Percentiles rank a stretch among this genome's conserved stretches.
phyloP scores from a whole-genome alignment of 2,888 invertebrate genomes.

The Thera britannica region DNA sequence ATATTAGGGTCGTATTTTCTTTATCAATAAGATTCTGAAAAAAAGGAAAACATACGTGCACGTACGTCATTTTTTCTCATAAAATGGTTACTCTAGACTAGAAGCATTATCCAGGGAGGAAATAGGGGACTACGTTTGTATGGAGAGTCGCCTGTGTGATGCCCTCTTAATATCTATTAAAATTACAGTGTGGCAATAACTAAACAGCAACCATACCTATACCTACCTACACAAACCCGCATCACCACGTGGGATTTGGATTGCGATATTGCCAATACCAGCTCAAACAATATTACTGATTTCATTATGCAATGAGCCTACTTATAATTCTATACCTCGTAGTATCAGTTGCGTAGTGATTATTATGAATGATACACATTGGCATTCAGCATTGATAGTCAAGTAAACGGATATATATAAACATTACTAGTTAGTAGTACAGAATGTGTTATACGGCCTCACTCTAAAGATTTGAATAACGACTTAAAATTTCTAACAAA shows the following conservation, averaged over 20 bases:
- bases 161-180: not conserved
- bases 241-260: conserved; percentile 29
- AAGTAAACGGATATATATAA: not conserved
- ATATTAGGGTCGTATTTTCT: no score
- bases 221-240: not conserved
- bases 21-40: no score
- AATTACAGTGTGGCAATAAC: not conserved
- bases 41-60: no score
- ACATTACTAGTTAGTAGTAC: not conserved
- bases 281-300: not conserved
- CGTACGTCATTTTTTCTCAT: no score
- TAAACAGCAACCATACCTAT: not conserved
- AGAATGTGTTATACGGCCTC: not conserved
- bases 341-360: not conserved
- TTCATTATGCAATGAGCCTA: conserved; percentile 15
- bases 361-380: not conserved
- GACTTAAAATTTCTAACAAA: no score
- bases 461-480: no score
- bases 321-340: conserved; percentile 1
- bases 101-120: no score
- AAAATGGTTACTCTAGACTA: no score
- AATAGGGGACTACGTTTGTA: no score
- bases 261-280: conserved; percentile 16
- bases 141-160: no score
- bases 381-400: not conserved